Evolutionary conservation across 2,888 invertebrate genomes (phyloP), one percentile per base, ranked within the genome.

Genomic region (Mythimna impura): DNA sequence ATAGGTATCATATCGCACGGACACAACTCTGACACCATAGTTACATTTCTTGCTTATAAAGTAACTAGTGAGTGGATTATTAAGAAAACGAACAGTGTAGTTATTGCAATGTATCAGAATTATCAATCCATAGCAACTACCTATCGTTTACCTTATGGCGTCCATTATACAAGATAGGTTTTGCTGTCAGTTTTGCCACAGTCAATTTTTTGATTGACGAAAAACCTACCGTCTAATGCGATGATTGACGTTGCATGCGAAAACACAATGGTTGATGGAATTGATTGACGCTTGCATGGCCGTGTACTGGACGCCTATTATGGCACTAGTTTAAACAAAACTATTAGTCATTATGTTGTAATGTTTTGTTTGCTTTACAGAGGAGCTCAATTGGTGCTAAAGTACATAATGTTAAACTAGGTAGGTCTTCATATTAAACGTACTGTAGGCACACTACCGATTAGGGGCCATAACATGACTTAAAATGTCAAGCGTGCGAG

Each of bases 1-100:
- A 50, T 82, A 85, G 17, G 17, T 17, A 17, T 69, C 82, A 82
- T 82, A 78, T 82, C 57, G 66, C 85, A 85, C 83, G 5, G 40
- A 34, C 30, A 67, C 55, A 36, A 62, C 12, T 62, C 40, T 17
- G n/a, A 34, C 61, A 43, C 5, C 30, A 62, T 30, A 30, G 30
- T 1, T 81, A 66, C 62, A 71, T 71, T 75, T 58, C 61, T 63
- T 40, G 62, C 22, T 63, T 43, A 30, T 36, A 30, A 25, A 52
- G 12, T 61, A 54, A 9, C 8, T 20, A 20, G 8, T 40, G 0
- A 71, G 1, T 25, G n/a, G 0, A 1, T 22, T 17, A 2, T 60
- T 14, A 8, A 73, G 22, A 63, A 66, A 83, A 66, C 66, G 22
- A 60, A 43, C 47, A 75, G 12, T 75, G 66, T 17, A 65, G 8